Conservation (phyloP, 2,797 vertebrate genomes). For the Pangasius larnaudii region DNA sequence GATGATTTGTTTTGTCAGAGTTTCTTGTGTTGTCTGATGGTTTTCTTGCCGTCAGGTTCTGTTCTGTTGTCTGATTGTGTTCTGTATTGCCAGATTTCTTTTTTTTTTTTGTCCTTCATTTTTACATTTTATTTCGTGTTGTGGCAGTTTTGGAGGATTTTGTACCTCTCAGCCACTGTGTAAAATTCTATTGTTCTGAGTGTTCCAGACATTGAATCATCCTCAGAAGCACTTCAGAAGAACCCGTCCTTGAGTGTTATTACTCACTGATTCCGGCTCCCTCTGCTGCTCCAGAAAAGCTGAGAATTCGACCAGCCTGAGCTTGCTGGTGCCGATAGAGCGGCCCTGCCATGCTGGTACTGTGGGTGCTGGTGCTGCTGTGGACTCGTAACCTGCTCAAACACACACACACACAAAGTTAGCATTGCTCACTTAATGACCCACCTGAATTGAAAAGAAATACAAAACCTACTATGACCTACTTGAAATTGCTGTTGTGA, state of each 20-base stretch:
- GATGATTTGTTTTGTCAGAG: background rate
- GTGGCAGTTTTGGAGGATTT: background rate
- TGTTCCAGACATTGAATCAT: background rate
- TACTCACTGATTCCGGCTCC: slow-evolving; percentile 92
- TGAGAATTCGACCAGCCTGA: slow-evolving; percentile 95
- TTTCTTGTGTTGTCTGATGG: background rate
- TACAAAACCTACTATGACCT: slow-evolving; percentile 60
- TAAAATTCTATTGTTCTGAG: background rate
- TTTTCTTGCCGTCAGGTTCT: background rate
- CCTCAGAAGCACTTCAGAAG: background rate
- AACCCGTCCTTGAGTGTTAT: background rate
- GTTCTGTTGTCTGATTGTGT: background rate
- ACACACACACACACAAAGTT: background rate
- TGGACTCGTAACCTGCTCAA: slow-evolving; percentile 87
- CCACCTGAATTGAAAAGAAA: background rate
- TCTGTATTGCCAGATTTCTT: background rate
- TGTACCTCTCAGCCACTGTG: background rate
- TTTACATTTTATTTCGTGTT: background rate
- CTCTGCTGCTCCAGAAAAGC: slow-evolving; percentile 97
- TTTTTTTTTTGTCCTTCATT: background rate
- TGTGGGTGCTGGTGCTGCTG: slow-evolving; percentile 86
- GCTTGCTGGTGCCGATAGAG: slow-evolving; percentile 96
- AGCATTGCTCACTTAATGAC: background rate
- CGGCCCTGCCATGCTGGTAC: slow-evolving; percentile 97
- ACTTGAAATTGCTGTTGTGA: slow-evolving; percentile 96